These are phyloP conservation scores for Leuciscus waleckii DNA, from an alignment of 2,797 vertebrate genomes.

Conservation along the genomic window DNA sequence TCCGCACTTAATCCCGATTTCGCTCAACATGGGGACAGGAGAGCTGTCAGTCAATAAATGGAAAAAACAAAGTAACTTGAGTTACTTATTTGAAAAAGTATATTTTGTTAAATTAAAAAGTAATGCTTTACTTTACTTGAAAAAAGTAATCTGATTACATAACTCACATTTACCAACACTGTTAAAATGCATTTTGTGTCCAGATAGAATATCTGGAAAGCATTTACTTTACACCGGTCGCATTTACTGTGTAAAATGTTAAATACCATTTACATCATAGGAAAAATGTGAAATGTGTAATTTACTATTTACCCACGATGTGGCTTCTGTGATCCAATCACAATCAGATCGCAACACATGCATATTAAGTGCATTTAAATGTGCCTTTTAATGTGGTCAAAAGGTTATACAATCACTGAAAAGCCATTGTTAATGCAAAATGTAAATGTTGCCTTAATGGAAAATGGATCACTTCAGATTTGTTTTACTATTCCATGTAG, in stretches of 20 bases:
- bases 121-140: no score
- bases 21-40: no score
- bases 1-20: no score
- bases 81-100: no score
- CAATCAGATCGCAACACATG: background rate
- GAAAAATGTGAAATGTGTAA: no score
- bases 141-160: no score
- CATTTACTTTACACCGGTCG: background rate
- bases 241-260: background rate
- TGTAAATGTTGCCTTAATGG: background rate
- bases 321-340: background rate
- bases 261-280: no score
- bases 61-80: no score
- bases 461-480: background rate
- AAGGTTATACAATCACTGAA: background rate
- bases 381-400: background rate
- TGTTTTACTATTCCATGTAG: background rate
- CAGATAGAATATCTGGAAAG: background rate
- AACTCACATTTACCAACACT: no score
- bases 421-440: background rate
- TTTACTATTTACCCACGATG: no score
- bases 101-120: no score
- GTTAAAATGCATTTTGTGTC: background rate
- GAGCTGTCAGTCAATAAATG: no score
- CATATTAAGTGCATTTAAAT: background rate